A percentile compares a stretch with the other conserved stretches of the same genome.
phyloP scores from a whole-genome alignment of 2,797 vertebrate genomes.

The Lepus oiostolus region DNA sequence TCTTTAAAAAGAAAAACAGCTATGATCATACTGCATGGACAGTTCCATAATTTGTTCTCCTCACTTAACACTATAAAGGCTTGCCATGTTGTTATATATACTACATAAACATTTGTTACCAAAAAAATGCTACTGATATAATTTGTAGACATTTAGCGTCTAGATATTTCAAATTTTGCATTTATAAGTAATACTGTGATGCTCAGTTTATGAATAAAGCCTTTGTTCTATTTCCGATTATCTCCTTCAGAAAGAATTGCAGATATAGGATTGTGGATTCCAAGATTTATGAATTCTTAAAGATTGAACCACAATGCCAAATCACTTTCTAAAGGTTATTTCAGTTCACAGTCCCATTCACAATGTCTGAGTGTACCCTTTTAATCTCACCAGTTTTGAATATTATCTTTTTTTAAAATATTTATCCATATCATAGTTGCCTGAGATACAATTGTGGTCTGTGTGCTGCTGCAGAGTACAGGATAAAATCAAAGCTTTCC shows the following conservation, averaged over 20 bases:
- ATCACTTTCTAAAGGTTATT: slow-evolving; percentile 59
- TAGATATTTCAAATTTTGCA: slow-evolving; percentile 7
- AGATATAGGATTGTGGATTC: slow-evolving; percentile 1
- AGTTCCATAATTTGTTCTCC: neutral
- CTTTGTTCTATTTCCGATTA: slow-evolving; percentile 63
- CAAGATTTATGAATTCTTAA: slow-evolving; percentile 4
- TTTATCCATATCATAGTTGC: slow-evolving; percentile 61
- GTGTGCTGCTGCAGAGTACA: neutral
- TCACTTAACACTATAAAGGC: slow-evolving; percentile 9
- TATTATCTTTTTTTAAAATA: slow-evolving; percentile 66
- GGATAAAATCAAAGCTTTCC: neutral
- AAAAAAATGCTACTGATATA: slow-evolving; percentile 41
- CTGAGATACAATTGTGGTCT: slow-evolving; percentile 27
- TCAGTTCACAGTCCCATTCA: slow-evolving; percentile 46
- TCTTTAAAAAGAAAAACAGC: neutral
- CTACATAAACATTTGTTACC: slow-evolving; percentile 26
- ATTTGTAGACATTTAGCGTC: slow-evolving; percentile 8
- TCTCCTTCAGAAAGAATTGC: slow-evolving; percentile 65
- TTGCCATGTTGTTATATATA: neutral
- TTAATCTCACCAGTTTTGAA: slow-evolving; percentile 56
- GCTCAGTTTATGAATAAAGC: slow-evolving; percentile 34
- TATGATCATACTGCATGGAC: neutral
- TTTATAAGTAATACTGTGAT: slow-evolving; percentile 32
- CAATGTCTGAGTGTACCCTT: slow-evolving; percentile 37
- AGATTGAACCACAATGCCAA: slow-evolving; percentile 40